Conservation (phyloP, 2,797 vertebrate genomes). For the Merluccius polli region DNA sequence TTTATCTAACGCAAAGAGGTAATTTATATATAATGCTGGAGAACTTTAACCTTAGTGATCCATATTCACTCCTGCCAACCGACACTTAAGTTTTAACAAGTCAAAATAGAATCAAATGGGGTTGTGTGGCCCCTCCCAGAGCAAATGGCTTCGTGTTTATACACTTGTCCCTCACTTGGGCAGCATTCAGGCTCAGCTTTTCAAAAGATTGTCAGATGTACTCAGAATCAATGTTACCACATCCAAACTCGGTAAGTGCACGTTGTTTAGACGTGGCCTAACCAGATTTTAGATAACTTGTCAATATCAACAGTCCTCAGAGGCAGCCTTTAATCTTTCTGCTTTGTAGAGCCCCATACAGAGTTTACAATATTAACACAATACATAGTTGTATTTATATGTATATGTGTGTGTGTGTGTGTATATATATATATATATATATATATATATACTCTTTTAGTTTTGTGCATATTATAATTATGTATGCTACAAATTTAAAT, state of each 20-base stretch:
- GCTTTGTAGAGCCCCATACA: slow-evolving; percentile 27
- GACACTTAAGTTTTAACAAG: slow-evolving; percentile 49
- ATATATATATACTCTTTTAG: not conserved
- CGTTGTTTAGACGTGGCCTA: slow-evolving; percentile 67
- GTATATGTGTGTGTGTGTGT: not conserved
- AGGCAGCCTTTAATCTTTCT: slow-evolving; percentile 42
- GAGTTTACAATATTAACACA: slow-evolving; percentile 13
- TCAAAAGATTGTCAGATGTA: slow-evolving; percentile 62
- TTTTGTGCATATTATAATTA: not conserved
- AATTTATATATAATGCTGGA: slow-evolving; percentile 1
- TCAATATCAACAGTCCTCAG: slow-evolving; percentile 56
- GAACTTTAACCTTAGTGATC: slow-evolving; percentile 19
- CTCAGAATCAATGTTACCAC: slow-evolving; percentile 41
- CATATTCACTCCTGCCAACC: slow-evolving; percentile 19
- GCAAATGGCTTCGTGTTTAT: slow-evolving; percentile 75
- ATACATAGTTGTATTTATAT: not conserved
- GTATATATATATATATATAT: not conserved
- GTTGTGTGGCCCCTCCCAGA: slow-evolving; percentile 53
- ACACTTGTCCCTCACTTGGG: slow-evolving; percentile 73
- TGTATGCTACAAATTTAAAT: not conserved
- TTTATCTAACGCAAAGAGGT: not conserved
- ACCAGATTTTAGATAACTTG: slow-evolving; percentile 64
- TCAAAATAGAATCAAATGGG: slow-evolving; percentile 61
- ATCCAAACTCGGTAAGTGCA: slow-evolving; percentile 68
- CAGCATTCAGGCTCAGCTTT: slow-evolving; percentile 60